A percentile compares a stretch with the other conserved stretches of the same genome.
These are phyloP conservation scores for Lacerta viridis DNA, from an alignment of 2,797 vertebrate genomes.

Conservation along the genomic window DNA sequence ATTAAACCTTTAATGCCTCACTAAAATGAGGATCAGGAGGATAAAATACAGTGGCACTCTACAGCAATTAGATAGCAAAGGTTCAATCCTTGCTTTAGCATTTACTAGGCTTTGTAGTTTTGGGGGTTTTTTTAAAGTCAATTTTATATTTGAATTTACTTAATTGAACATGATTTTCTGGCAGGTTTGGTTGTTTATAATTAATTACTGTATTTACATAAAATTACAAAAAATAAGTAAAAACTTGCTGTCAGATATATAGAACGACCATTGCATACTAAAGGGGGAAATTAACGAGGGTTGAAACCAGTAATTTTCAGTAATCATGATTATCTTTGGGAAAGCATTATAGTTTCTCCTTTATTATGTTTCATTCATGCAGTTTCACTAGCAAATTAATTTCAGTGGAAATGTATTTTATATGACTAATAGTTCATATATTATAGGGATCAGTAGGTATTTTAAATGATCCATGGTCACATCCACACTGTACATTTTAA, in stretches of 20 bases:
- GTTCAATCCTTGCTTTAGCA: conserved; percentile 20
- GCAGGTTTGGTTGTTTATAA: conserved; percentile 6
- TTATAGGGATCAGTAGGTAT: background rate
- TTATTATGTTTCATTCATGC: background rate
- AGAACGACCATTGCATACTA: background rate
- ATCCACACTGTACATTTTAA: too few species aligned
- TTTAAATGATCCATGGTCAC: background rate
- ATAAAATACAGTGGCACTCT: background rate
- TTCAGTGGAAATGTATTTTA: background rate
- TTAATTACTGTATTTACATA: background rate
- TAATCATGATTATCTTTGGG: background rate
- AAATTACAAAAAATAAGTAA: conserved; percentile 8
- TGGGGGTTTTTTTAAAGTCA: background rate
- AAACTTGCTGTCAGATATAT: background rate
- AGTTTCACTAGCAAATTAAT: background rate
- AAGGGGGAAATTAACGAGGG: background rate
- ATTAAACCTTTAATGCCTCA: conserved; percentile 54
- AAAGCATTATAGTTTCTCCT: background rate
- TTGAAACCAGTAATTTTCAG: background rate
- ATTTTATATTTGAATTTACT: conserved; percentile 30
- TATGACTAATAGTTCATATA: background rate
- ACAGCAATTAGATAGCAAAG: background rate
- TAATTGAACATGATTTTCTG: conserved; percentile 26
- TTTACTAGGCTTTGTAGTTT: background rate
- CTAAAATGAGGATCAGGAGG: conserved; percentile 34